phyloP scores from a whole-genome alignment of 2,888 invertebrate genomes.

The Ommatoiulus sabulosus region DNA sequence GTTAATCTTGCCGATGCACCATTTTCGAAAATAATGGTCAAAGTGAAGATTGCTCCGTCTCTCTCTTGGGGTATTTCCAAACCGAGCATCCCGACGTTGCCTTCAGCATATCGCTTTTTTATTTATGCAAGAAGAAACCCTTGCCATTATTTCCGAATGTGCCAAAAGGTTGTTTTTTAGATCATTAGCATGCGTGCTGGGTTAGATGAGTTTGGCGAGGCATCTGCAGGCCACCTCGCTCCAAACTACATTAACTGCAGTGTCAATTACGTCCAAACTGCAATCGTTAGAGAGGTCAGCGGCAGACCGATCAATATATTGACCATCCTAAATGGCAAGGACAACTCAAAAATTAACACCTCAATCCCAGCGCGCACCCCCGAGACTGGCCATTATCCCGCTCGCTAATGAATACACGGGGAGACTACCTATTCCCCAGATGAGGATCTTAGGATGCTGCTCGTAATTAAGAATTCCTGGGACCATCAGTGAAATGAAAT shows the following conservation, averaged over 20 bases:
- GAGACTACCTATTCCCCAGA: conserved; percentile 48
- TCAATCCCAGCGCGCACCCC: conserved; percentile 45
- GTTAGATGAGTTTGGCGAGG: conserved; percentile 23
- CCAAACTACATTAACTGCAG: conserved; percentile 51
- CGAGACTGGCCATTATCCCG: conserved; percentile 21
- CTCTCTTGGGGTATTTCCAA: not conserved
- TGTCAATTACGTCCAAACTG: conserved; percentile 53
- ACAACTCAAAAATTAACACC: conserved; percentile 54
- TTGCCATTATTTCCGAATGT: conserved; percentile 21
- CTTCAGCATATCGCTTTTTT: not conserved
- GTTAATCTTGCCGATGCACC: not conserved
- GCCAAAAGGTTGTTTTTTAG: not conserved
- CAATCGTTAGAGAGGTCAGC: conserved; percentile 50
- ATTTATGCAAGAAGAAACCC: conserved; percentile 24
- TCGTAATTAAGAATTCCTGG: conserved; percentile 54
- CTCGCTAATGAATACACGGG: conserved; percentile 47
- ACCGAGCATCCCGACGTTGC: not conserved
- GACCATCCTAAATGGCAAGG: conserved; percentile 53
- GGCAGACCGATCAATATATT: conserved; percentile 52
- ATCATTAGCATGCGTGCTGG: conserved; percentile 9
- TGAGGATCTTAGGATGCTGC: conserved; percentile 49
- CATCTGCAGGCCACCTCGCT: conserved; percentile 14
- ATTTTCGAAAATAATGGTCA: not conserved
- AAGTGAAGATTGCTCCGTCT: not conserved
- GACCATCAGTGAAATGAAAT: conserved; percentile 55